These are phyloP conservation scores for Caenorhabditis latens DNA, from an alignment of 1,140 invertebrate species.

Conservation along the genomic window DNA sequence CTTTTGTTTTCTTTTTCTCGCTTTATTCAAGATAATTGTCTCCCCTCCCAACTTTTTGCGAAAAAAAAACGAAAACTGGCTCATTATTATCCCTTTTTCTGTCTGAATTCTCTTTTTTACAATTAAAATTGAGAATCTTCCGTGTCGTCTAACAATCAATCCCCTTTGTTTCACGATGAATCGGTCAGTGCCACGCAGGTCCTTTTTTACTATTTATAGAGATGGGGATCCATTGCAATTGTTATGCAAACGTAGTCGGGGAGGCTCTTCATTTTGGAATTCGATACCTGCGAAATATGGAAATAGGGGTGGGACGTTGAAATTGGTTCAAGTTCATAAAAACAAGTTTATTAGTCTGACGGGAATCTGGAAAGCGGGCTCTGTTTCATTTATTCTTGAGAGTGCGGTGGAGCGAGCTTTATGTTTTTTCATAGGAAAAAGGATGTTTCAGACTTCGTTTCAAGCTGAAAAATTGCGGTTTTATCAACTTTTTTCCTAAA, in stretches of 20 bases:
- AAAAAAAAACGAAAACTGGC: neutral
- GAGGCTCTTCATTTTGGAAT: constrained; percentile 36
- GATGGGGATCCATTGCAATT: constrained; percentile 27
- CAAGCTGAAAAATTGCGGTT: too few species aligned
- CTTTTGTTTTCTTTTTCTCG: constrained; percentile 17
- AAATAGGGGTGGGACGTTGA: neutral
- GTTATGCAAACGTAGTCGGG: constrained; percentile 11
- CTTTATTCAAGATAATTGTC: constrained; percentile 11
- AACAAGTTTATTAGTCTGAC: neutral
- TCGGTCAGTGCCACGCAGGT: neutral
- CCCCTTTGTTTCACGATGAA: neutral
- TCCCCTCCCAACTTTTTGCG: neutral
- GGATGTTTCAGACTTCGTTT: too few species aligned
- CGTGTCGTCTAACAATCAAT: constrained; percentile 12
- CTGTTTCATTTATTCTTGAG: too few species aligned
- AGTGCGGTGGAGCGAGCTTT: too few species aligned
- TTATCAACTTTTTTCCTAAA: too few species aligned
- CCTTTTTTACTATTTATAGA: constrained; percentile 49
- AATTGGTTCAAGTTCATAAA: neutral
- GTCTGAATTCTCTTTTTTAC: too few species aligned
- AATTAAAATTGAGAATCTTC: neutral
- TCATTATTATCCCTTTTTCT: constrained; percentile 26
- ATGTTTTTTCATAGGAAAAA: too few species aligned
- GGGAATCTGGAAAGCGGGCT: too few species aligned
- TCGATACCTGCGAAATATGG: constrained; percentile 38